A percentile compares a stretch with the other conserved stretches of the same genome.
Evolutionary conservation across 2,888 invertebrate genomes (phyloP).

Genomic region (Octodonta nipae): DNA sequence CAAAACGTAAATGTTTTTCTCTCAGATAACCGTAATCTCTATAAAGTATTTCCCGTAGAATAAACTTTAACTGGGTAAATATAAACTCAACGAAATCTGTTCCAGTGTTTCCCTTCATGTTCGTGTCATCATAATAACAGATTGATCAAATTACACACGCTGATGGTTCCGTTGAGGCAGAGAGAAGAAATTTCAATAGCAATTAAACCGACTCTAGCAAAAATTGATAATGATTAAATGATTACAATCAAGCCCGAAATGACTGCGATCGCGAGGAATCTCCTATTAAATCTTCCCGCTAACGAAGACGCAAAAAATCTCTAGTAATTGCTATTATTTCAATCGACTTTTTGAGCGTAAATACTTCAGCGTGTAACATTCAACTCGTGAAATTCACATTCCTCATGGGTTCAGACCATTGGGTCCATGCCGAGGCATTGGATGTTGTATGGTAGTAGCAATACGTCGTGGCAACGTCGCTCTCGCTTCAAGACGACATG

Average conservation of each 20-base stretch:
- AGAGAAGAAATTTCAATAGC: not conserved
- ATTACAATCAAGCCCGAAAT: slow-evolving; percentile 1
- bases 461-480: slow-evolving; percentile 26
- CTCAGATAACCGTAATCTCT: too few species aligned
- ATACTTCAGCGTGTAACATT: slow-evolving; percentile 18
- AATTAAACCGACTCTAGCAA: not conserved
- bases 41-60: too few species aligned
- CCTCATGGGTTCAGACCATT: slow-evolving; percentile 13
- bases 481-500: slow-evolving; percentile 26
- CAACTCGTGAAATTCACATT: slow-evolving; percentile 23
- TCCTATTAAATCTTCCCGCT: slow-evolving; percentile 1
- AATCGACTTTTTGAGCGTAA: slow-evolving; percentile 1
- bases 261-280: slow-evolving; percentile 1
- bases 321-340: slow-evolving; percentile 2
- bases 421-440: slow-evolving; percentile 8
- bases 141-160: too few species aligned
- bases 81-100: too few species aligned
- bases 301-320: not conserved
- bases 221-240: slow-evolving; percentile 2
- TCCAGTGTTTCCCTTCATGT: too few species aligned
- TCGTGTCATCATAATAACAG: too few species aligned
- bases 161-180: too few species aligned
- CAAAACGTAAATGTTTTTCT: too few species aligned
- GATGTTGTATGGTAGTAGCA: slow-evolving; percentile 18
- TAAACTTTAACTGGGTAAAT: too few species aligned